These are phyloP conservation scores for Misgurnus mizolepis DNA, from an alignment of 2,113 vertebrate genomes.

Conservation along the genomic window DNA sequence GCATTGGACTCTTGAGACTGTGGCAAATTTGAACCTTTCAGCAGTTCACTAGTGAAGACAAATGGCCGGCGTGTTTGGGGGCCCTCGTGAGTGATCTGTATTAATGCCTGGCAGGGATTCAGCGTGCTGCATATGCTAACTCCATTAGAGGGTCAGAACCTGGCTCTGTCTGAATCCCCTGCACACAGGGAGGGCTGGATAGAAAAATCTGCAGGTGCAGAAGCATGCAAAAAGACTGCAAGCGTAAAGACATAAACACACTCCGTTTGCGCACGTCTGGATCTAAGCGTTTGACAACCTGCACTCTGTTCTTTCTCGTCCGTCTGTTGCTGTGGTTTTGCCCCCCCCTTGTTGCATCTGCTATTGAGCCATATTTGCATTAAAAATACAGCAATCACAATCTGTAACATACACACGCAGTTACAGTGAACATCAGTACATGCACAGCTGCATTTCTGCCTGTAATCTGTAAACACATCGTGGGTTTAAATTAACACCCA, in stretches of 20 bases:
- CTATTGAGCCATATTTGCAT: constrained; percentile 26
- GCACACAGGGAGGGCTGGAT: constrained; percentile 49
- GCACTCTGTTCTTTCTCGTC: constrained; percentile 18
- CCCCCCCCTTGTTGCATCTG: constrained; percentile 31
- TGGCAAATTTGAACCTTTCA: constrained; percentile 74
- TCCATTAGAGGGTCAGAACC: constrained; percentile 77
- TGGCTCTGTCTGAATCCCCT: constrained; percentile 64
- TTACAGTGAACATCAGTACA: background rate
- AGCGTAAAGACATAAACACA: constrained; percentile 4
- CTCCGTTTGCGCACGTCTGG: constrained; percentile 27
- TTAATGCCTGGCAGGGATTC: constrained; percentile 76
- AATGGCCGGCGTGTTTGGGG: constrained; percentile 74
- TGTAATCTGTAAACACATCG: background rate
- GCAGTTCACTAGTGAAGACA: constrained; percentile 76
- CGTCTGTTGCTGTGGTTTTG: constrained; percentile 31
- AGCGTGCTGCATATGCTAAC: constrained; percentile 74
- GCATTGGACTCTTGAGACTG: constrained; percentile 68
- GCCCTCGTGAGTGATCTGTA: constrained; percentile 75
- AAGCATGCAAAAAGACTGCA: background rate
- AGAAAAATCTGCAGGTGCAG: constrained; percentile 61
- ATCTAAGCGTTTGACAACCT: constrained; percentile 23
- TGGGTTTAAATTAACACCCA: too few species aligned
- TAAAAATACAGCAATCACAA: constrained; percentile 4
- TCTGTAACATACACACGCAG: constrained; percentile 28
- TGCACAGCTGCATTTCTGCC: background rate